Conservation (phyloP, 2,888 invertebrate genomes). For the Boloria selene region DNA sequence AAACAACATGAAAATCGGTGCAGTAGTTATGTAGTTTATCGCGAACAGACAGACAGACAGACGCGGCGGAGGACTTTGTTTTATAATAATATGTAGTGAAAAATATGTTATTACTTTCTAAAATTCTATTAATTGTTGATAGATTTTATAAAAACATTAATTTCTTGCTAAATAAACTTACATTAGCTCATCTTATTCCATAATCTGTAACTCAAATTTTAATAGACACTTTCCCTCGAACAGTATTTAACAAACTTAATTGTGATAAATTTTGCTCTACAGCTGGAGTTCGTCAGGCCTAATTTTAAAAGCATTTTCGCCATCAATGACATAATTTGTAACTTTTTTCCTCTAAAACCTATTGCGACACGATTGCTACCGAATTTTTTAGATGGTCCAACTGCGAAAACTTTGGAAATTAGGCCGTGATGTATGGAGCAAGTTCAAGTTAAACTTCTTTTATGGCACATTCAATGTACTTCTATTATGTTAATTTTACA, state of each 20-base stretch:
- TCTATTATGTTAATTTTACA: slow-evolving; percentile 19
- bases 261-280: slow-evolving; percentile 12
- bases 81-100: no score
- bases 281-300: slow-evolving; percentile 36
- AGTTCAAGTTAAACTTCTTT: slow-evolving; percentile 24
- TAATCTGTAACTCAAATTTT: neutral
- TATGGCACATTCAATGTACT: slow-evolving; percentile 27
- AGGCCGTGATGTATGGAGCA: slow-evolving; percentile 31
- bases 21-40: no score
- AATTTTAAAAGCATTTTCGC: slow-evolving; percentile 31
- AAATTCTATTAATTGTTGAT: no score
- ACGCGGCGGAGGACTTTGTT: no score
- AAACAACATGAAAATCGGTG: no score
- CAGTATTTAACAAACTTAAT: slow-evolving; percentile 6
- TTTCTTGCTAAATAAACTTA: no score
- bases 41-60: no score
- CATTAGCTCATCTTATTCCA: neutral
- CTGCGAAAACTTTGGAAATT: slow-evolving; percentile 35
- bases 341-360: slow-evolving; percentile 38
- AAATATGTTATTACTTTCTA: no score
- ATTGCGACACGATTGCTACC: slow-evolving; percentile 37
- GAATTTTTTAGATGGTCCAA: slow-evolving; percentile 35
- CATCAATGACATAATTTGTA: slow-evolving; percentile 37
- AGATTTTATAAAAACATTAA: no score
- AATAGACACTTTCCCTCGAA: neutral